Base-by-base conservation (phyloP, 2,888 invertebrate species). In the Carcina quercana region DNA sequence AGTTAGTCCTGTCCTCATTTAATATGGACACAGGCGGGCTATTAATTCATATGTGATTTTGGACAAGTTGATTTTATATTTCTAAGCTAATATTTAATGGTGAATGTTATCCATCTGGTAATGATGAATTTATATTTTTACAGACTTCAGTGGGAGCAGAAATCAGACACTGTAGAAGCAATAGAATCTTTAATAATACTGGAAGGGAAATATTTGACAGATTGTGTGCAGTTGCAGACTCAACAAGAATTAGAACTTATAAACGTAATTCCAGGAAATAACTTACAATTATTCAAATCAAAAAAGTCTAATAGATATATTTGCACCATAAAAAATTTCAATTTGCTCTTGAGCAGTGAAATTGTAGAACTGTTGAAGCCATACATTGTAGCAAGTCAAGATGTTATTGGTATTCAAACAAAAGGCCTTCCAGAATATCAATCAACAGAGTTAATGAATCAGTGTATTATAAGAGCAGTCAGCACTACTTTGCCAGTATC, bases 391-490 rank as follows among this genome's bases (percentile, higher is more conserved):
- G 33, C 41, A n/a, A 65, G 73, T 38, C 50, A 40, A 20, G 56
- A 73, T 54, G 58, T 82, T 19, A 39, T 80, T 32, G 45, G 67
- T 21, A 51, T 83, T 38, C 51, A 75, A 38, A 72, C 68, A 7
- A 73, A 76, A 38, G 66, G 84, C 14, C 45, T 79, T 5, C 53
- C 66, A n/a, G 76, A 79, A 36, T 83, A 74, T 49, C 71, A 74
- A 44, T 53, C 66, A 21, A 45, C 50, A 17, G 57, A 56, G 21
- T 22, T 41, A 5, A 37, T 42, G 2, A 40, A 39, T 27, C 42
- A 59, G 7, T 71, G 61, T 47, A 37, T 76, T n/a, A 54, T 80
- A 4, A 55, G 72, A 50, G 59, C 55, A 40, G 46, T 74, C 21
- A 53, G 42, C 26, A 64, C 80, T 32, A 51, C 49, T 26, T 49